Conservation (phyloP, 2,797 vertebrate species). For the Lateolabrax maculatus region DNA sequence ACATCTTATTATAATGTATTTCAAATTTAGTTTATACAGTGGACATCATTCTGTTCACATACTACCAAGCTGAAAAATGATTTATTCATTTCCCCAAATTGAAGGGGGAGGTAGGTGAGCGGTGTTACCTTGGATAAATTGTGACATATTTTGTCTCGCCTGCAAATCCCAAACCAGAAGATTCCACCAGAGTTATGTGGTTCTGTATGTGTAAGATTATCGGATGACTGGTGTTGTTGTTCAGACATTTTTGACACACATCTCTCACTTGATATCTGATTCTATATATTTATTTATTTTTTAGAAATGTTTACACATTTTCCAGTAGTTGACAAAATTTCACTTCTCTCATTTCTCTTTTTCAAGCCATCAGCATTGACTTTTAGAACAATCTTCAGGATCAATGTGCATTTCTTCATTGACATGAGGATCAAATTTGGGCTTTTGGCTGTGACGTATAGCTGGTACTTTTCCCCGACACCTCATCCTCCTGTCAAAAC, state of each 20-base stretch:
- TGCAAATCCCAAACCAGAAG: conserved; percentile 11
- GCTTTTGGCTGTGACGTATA: conserved; percentile 54
- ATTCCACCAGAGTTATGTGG: not conserved
- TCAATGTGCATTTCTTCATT: conserved; percentile 45
- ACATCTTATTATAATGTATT: conserved; percentile 8
- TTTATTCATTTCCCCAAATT: conserved; percentile 2
- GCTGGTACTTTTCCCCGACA: conserved; percentile 61
- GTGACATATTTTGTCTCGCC: not conserved
- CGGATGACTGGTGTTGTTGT: not conserved
- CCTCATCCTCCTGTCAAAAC: conserved; percentile 78
- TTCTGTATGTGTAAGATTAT: conserved; percentile 11
- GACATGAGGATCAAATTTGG: conserved; percentile 45
- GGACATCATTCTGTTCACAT: not conserved
- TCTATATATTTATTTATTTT: conserved; percentile 23
- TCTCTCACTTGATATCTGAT: conserved; percentile 28
- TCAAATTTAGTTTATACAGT: not conserved
- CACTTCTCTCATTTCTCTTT: conserved; percentile 11
- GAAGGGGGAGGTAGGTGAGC: not conserved
- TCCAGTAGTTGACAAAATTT: conserved; percentile 18
- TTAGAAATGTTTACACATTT: conserved; percentile 36
- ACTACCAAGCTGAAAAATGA: not conserved
- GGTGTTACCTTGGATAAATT: conserved; percentile 3
- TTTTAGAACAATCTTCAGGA: conserved; percentile 39
- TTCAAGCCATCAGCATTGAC: conserved; percentile 4
- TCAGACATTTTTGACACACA: conserved; percentile 29